A percentile compares a stretch with the other conserved stretches of the same genome.
Conservation (phyloP, 2,888 invertebrate genomes). For the Amiota minor region DNA sequence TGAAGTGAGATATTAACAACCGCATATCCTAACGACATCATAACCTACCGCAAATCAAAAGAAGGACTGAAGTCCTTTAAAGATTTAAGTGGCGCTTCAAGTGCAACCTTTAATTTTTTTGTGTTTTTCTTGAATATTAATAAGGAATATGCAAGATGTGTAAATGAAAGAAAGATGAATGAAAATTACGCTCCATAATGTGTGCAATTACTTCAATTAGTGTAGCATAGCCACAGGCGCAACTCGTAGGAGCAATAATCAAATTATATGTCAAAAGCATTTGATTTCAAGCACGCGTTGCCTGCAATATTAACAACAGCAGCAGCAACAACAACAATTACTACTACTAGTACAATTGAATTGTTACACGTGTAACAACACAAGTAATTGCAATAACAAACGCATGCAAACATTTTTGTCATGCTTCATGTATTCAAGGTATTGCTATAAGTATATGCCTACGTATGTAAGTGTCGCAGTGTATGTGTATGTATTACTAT, state of each 20-base stretch:
- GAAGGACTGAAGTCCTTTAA: no score
- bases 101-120: not conserved
- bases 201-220: not conserved
- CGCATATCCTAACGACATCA: not conserved
- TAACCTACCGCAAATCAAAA: not conserved
- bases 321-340: no score
- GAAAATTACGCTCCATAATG: not conserved
- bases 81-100: no score
- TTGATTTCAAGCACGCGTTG: not conserved
- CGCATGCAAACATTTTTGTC: constrained; percentile 48
- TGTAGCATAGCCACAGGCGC: constrained; percentile 8
- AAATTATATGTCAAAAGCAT: not conserved
- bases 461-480: not conserved
- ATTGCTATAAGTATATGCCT: not conserved
- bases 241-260: not conserved
- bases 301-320: no score
- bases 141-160: no score
- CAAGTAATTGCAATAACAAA: not conserved
- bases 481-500: not conserved
- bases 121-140: not conserved
- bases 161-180: not conserved
- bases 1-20: no score
- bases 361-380: not conserved
- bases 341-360: not conserved
- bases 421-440: constrained; percentile 1